phyloP scores from a whole-genome alignment of 53 echinoderm and acorn worm genomes.

The Zoroaster sp. region DNA sequence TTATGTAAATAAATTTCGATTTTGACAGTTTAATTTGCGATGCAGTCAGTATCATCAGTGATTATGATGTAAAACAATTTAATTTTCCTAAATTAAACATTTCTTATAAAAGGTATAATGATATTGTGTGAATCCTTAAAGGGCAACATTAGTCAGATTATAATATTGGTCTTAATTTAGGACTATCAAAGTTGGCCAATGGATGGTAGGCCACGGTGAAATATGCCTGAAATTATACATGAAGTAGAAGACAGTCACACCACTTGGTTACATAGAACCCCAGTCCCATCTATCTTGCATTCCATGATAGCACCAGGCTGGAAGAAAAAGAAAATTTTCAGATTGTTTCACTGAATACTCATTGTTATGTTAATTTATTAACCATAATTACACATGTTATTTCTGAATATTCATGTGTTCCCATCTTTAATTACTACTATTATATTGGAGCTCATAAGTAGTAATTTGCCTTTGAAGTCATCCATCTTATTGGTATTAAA shows the following conservation, averaged over 20 bases:
- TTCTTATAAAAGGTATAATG: neutral
- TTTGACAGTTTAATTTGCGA: neutral
- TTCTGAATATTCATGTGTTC: too few relatives aligned
- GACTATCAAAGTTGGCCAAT: neutral
- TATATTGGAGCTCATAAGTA: neutral
- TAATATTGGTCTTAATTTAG: neutral
- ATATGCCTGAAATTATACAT: neutral
- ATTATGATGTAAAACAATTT: too few relatives aligned
- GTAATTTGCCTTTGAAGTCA: neutral
- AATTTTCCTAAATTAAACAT: neutral
- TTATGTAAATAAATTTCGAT: neutral
- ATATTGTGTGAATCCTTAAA: neutral
- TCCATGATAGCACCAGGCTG: slow-evolving; percentile 85
- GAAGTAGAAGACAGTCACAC: slow-evolving; percentile 26
- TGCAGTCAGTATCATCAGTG: neutral
- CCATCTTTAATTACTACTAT: too few relatives aligned
- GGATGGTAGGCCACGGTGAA: neutral
- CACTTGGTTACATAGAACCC: slow-evolving; percentile 74
- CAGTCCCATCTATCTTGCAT: slow-evolving; percentile 83
- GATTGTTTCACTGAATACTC: neutral
- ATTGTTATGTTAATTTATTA: neutral
- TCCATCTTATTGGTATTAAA: neutral
- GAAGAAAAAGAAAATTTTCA: neutral
- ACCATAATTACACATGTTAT: neutral
- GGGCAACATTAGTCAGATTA: too few relatives aligned